These are phyloP conservation scores for Phoenicopterus ruber DNA, from an alignment of 2,113 vertebrate species.

Conservation along the genomic window DNA sequence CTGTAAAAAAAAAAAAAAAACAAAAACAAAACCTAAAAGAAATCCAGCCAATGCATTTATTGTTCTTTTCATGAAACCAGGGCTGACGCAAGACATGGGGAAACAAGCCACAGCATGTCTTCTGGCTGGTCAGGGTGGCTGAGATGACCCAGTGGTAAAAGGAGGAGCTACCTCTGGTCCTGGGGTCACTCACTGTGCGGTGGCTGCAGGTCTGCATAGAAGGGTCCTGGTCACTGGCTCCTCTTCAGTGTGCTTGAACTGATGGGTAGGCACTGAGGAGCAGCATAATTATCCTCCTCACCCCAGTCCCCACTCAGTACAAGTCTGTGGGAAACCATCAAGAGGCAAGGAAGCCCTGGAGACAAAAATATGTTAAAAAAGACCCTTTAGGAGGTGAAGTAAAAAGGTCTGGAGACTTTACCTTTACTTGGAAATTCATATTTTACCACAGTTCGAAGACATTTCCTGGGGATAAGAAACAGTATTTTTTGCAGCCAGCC, in stretches of 20 bases:
- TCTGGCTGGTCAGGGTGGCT: background rate
- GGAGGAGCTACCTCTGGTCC: background rate
- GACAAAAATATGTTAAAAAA: background rate
- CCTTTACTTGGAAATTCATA: constrained; percentile 1
- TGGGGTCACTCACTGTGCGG: background rate
- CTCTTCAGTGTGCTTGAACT: background rate
- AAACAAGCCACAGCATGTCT: background rate
- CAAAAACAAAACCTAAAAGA: background rate
- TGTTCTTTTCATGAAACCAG: background rate
- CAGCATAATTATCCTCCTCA: background rate
- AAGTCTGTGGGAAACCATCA: background rate
- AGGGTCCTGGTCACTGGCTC: background rate
- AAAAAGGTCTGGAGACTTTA: background rate
- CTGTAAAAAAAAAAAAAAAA: no score
- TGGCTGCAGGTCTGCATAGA: background rate
- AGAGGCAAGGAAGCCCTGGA: background rate
- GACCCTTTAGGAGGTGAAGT: background rate
- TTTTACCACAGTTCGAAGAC: background rate
- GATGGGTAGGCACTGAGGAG: background rate
- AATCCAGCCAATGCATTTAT: background rate
- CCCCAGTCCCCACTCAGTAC: background rate
- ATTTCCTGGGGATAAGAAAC: background rate
- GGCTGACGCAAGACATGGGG: background rate
- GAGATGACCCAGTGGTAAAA: background rate
- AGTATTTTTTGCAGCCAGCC: background rate